Conservation (phyloP, 2,113 vertebrate genomes). For the Myotis yumanensis region DNA sequence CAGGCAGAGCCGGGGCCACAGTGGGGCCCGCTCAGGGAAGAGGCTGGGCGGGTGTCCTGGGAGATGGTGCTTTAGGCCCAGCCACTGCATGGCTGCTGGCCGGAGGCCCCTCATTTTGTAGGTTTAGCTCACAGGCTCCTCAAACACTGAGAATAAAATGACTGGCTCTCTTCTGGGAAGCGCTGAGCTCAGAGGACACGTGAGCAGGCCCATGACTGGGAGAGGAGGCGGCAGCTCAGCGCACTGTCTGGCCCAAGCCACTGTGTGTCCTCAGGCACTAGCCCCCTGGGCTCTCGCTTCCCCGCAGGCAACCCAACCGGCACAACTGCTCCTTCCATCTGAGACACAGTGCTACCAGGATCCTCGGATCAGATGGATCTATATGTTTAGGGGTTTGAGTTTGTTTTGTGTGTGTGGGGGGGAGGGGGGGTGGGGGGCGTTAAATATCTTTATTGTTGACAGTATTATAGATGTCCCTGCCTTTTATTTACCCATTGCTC, state of each 20-base stretch:
- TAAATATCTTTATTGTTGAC: no score
- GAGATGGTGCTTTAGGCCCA: not conserved
- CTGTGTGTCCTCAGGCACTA: not conserved
- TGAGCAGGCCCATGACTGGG: accelerated
- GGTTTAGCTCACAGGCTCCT: not conserved
- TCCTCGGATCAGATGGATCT: not conserved
- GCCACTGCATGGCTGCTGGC: not conserved
- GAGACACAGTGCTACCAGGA: no score
- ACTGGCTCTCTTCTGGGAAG: not conserved
- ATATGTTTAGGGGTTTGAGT: no score
- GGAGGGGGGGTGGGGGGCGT: no score
- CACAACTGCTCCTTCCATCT: not conserved
- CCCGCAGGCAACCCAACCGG: not conserved
- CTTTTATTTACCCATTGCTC: no score
- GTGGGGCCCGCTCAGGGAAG: constrained; percentile 36
- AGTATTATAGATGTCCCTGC: no score
- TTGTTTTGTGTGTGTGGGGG: no score
- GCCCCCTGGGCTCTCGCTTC: not conserved
- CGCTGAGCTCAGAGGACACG: not conserved
- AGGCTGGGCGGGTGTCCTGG: not conserved
- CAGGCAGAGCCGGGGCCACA: constrained; percentile 6
- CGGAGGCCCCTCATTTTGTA: not conserved
- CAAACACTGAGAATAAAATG: not conserved
- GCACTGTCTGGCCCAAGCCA: not conserved
- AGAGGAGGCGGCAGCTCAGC: not conserved